Percentiles rank a stretch among this genome's conserved stretches.
Evolutionary conservation across 92 coral and sea anemone genomes (phyloP).

Genomic region (Zoanthus solanderi): DNA sequence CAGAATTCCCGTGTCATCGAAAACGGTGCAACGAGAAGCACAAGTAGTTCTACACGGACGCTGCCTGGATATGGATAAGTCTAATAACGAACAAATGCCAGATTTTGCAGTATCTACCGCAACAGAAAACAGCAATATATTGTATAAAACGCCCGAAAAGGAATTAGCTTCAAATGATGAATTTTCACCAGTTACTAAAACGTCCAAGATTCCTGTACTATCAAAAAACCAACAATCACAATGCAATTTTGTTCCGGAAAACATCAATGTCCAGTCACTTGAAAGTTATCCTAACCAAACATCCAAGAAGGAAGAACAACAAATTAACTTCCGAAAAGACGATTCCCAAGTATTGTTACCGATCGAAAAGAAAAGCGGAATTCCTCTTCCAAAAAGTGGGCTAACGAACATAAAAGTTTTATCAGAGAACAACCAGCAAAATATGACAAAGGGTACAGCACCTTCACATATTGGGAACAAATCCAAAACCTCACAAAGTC

Average conservation of each 20-base stretch:
- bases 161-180: background rate
- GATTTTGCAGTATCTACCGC: background rate
- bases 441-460: background rate
- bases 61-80: background rate
- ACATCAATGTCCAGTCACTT: background rate
- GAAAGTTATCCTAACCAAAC: background rate
- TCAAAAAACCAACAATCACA: background rate
- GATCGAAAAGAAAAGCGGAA: conserved; percentile 1
- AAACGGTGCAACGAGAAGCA: background rate
- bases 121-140: background rate
- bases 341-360: background rate
- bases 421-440: background rate
- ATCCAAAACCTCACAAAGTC: conserved; percentile 19
- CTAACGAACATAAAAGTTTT: background rate
- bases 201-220: conserved; percentile 12
- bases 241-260: background rate
- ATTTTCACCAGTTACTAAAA: background rate
- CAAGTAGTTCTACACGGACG: background rate
- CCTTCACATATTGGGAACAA: conserved; percentile 4
- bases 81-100: background rate
- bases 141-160: background rate
- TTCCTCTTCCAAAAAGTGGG: conserved; percentile 1
- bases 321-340: background rate
- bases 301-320: background rate
- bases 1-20: background rate